phyloP scores from a whole-genome alignment of 2,113 vertebrate species.

The Pheucticus melanocephalus region DNA sequence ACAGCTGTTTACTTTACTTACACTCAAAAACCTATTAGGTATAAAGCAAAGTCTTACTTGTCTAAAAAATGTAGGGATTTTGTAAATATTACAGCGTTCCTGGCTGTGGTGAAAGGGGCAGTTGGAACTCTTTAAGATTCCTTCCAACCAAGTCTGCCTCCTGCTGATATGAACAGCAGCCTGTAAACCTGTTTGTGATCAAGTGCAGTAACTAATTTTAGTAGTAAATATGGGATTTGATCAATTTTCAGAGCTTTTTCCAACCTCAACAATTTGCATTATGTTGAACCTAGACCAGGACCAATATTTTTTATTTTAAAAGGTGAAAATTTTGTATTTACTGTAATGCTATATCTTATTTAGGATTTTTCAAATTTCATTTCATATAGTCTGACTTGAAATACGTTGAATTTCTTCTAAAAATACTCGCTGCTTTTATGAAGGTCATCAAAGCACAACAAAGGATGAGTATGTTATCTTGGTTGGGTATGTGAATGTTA shows the following conservation, averaged over 20 bases:
- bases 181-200: background rate
- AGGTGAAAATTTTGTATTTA: background rate
- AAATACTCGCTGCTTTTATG: background rate
- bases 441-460: slow-evolving; percentile 43
- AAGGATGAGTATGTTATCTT: slow-evolving; percentile 32
- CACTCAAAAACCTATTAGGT: background rate
- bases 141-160: background rate
- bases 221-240: background rate
- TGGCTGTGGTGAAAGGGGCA: background rate
- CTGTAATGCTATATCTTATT: background rate
- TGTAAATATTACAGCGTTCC: background rate
- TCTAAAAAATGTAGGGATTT: background rate
- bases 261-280: background rate
- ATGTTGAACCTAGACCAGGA: background rate
- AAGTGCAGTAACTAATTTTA: background rate
- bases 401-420: background rate
- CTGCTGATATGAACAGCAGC: background rate
- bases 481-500: slow-evolving; percentile 59
- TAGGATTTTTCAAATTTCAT: background rate
- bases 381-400: background rate
- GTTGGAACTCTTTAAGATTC: background rate
- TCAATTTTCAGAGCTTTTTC: background rate
- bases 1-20: background rate
- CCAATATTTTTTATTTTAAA: background rate
- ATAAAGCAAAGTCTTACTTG: background rate